Evolutionary conservation across 1,140 invertebrate species (phyloP).

Genomic region (Antheraea mylitta): DNA sequence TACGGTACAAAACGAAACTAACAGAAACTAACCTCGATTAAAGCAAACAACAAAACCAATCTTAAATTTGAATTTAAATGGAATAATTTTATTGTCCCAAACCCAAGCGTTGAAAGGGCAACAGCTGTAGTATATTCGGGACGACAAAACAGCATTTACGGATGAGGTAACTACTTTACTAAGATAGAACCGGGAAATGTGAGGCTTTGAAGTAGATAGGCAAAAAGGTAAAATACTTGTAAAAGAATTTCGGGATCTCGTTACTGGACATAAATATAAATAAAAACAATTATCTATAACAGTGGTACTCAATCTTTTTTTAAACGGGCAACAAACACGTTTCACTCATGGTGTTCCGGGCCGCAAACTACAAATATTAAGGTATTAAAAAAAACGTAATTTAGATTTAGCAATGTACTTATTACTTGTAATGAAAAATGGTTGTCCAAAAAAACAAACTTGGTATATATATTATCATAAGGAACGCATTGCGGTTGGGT

Average conservation of each 20-base stretch:
- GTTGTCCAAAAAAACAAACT: no score
- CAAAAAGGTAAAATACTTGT: constrained; percentile 1
- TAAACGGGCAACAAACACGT: no score
- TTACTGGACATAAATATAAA: not conserved
- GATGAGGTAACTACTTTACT: constrained; percentile 16
- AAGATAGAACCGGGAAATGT: not conserved
- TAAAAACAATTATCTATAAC: not conserved
- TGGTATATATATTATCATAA: no score
- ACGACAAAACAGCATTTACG: constrained; percentile 16
- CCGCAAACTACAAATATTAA: no score
- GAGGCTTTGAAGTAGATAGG: not conserved
- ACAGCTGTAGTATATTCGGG: constrained; percentile 10
- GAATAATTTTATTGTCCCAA: constrained; percentile 26
- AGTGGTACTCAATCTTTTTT: no score
- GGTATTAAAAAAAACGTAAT: not conserved
- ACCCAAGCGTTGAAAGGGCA: constrained; percentile 18
- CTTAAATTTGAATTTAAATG: constrained; percentile 26
- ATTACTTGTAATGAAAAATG: no score
- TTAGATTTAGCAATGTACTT: no score
- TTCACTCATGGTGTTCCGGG: no score
- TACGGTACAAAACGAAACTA: not conserved
- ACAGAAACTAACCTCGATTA: constrained; percentile 1
- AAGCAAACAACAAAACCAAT: constrained; percentile 14
- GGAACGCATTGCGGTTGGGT: no score
- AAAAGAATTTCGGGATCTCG: not conserved